Conservation (phyloP, 2,797 vertebrate genomes). For the Cynodonichthys magdalenae region DNA sequence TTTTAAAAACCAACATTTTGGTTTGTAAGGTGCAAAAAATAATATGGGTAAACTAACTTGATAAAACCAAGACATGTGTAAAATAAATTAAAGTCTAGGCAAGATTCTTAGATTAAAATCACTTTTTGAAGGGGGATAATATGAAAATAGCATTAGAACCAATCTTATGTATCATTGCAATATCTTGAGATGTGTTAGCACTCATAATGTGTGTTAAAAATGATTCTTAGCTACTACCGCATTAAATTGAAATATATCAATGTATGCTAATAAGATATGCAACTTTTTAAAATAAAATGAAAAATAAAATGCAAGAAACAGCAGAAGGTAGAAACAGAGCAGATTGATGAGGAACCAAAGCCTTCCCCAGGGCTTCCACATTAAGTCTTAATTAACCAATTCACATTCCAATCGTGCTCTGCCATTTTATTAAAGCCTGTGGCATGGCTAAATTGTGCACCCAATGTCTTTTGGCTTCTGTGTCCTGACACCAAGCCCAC, state of each 20-base stretch:
- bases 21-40: not conserved
- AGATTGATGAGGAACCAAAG: not conserved
- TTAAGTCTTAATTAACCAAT: not conserved
- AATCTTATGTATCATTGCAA: too few relatives aligned
- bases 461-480: not conserved
- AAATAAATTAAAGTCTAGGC: too few relatives aligned
- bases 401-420: not conserved
- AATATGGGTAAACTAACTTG: not conserved
- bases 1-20: not conserved
- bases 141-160: too few relatives aligned
- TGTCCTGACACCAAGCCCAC: not conserved
- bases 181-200: too few relatives aligned
- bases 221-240: too few relatives aligned
- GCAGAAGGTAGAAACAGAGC: not conserved
- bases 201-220: too few relatives aligned
- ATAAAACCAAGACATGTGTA: too few relatives aligned
- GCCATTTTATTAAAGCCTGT: constrained; percentile 1
- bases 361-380: not conserved
- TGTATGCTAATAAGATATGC: not conserved
- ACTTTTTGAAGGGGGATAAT: too few relatives aligned
- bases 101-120: too few relatives aligned
- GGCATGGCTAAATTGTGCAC: not conserved
- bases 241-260: too few relatives aligned
- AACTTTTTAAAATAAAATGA: not conserved
- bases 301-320: not conserved